Conservation (phyloP, 2,888 invertebrate species). For the Morpho achilles region DNA sequence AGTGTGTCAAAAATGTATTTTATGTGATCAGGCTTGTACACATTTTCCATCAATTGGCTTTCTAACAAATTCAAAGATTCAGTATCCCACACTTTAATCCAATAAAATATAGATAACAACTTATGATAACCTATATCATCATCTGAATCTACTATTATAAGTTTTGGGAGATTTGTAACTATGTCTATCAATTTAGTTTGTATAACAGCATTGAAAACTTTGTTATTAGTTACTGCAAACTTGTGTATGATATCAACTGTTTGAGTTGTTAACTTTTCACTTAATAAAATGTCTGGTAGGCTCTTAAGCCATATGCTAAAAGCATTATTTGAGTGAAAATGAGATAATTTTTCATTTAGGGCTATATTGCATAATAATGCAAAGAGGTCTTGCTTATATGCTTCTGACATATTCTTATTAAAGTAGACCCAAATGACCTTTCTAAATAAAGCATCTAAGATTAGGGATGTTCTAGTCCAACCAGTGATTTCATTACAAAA, state of each 20-base stretch:
- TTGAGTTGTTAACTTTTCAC: constrained; percentile 64
- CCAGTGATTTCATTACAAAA: constrained; percentile 53
- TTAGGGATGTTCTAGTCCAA: constrained; percentile 54
- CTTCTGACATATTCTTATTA: constrained; percentile 41
- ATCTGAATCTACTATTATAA: constrained; percentile 56
- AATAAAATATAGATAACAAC: constrained; percentile 75
- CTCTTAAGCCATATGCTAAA: constrained; percentile 75
- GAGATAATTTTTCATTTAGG: constrained; percentile 54
- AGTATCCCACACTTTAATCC: constrained; percentile 66
- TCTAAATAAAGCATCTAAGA: constrained; percentile 54
- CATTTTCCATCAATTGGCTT: constrained; percentile 52
- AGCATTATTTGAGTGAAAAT: constrained; percentile 54
- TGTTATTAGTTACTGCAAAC: constrained; percentile 77
- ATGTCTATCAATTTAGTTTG: constrained; percentile 61
- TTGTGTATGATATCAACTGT: constrained; percentile 78
- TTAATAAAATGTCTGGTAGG: constrained; percentile 77
- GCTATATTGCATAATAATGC: constrained; percentile 64
- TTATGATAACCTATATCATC: constrained; percentile 65
- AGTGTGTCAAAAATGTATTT: constrained; percentile 64
- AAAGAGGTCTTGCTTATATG: constrained; percentile 60
- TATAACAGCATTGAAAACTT: constrained; percentile 68
- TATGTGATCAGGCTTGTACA: constrained; percentile 52
- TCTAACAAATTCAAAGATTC: constrained; percentile 62
- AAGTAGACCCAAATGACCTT: constrained; percentile 63
- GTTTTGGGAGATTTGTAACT: constrained; percentile 62